These are phyloP conservation scores for Agriopis marginaria DNA, from an alignment of 2,888 invertebrate species.

Conservation along the genomic window DNA sequence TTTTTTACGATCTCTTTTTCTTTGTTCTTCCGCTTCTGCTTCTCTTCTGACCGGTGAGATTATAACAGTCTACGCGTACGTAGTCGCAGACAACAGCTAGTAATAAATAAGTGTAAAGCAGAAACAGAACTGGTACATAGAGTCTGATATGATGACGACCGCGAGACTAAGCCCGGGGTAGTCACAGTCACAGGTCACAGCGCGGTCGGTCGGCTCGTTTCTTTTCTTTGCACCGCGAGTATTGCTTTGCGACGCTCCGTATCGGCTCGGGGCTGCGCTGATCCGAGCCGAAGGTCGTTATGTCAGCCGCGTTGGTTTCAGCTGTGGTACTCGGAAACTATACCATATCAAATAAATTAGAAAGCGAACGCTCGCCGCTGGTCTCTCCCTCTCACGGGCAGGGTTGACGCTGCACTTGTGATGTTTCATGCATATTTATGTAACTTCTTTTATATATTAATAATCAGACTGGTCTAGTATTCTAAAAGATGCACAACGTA, in stretches of 20 bases:
- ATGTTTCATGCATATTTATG: slow-evolving; percentile 4
- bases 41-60: too few relatives aligned
- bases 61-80: too few relatives aligned
- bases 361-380: slow-evolving; percentile 49
- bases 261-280: background rate
- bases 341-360: slow-evolving; percentile 53
- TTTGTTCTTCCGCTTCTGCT: too few relatives aligned
- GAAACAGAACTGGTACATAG: too few relatives aligned
- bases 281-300: slow-evolving; percentile 53
- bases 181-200: slow-evolving; percentile 28
- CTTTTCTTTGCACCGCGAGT: slow-evolving; percentile 8
- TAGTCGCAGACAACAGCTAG: too few relatives aligned
- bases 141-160: background rate
- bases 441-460: background rate
- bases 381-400: slow-evolving; percentile 19
- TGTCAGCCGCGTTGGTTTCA: slow-evolving; percentile 47
- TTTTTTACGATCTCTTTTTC: too few relatives aligned
- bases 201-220: slow-evolving; percentile 3
- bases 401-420: background rate
- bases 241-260: background rate
- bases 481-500: too few relatives aligned
- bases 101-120: too few relatives aligned
- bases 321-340: slow-evolving; percentile 43
- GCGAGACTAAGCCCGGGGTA: slow-evolving; percentile 1
- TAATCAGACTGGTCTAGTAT: slow-evolving; percentile 4